Evolutionary conservation across 2,888 invertebrate species (phyloP), one percentile per base, ranked within the genome.

Genomic region (Cyrtodaria siliqua): DNA sequence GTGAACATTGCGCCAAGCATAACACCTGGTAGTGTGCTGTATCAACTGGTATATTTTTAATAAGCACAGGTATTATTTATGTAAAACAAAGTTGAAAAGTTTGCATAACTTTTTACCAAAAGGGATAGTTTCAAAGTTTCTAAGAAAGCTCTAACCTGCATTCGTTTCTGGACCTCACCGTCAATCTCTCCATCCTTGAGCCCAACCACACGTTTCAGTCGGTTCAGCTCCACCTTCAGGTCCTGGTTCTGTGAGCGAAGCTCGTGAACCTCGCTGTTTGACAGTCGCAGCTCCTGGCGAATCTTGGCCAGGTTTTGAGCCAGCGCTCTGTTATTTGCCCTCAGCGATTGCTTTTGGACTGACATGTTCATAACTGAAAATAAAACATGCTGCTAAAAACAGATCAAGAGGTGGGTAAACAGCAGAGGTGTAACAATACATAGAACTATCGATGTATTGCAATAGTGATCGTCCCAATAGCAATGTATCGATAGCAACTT

Each of bases 291-390:
- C 2, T 90, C 89, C 49, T 87, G 82, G 20, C 83, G 82, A 12
- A 85, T 78, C 47, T 82, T 86, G 63, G 90, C 86, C 33, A 91
- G 71, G 4, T 85, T 85, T 47, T 84, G 75, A 0, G 91, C 91
- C 73, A 91, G 78, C 0, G 89, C 89, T 20, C 86, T 84, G 72
- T 91, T 91, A 83, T 91, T 91, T 29, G 88, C 83, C 29, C 87
- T 72, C 44, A 91, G 71, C 0, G 90, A 86, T 47, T 87, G 86
- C 29, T 87, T 88, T 50, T 83, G 82, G 6, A 85, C 69, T 1
- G 88, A 86, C 24, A 83, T 79, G 53, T 86, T 86, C 33, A 71
- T 52, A 57, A 78, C 81, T 81, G 76, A 52, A 73, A 76, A 14
- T 20, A 2, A 55, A 23, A 23, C 23, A 6, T 8, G 6, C 23